Base-by-base conservation (phyloP, 2,888 invertebrate species). In the Tetanocera ferruginea region DNA sequence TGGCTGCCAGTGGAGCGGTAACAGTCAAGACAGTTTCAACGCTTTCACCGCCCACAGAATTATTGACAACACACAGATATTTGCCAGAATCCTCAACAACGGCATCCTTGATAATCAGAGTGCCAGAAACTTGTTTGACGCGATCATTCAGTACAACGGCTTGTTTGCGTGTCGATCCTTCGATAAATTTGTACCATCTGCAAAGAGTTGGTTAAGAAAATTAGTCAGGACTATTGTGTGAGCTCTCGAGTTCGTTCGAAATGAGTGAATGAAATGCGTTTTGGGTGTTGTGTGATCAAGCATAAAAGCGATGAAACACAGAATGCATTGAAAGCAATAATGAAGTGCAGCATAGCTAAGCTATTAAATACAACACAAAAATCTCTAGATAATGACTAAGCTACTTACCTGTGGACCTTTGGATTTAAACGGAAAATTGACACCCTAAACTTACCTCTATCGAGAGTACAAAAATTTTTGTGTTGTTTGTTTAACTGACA, bases 101-200 rank as follows among this genome's bases (percentile, higher is more conserved):
- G 17, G 97, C 97, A 87, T 97, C 96, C 82, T 95, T 94, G 83
- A 98, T 97, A 83, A 98, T 96, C 84, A 98, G 91, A 80, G 98
- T 98, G 78, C 98, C 98, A 80, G 97, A 97, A 19, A 97, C 96
- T 91, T 97, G 97, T 85, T 96, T 95, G 25, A 97, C 95, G 84
- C 97, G 93, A 80, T 97, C 97, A 88, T 96, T 95, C 82, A 97
- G 91, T 52, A 94, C 93, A n/a, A 97, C 96, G n/a, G 95, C 95
- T 88, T 96, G 95, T 88, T 96, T 96, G 76, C 96, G 92, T 4
- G 94, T 93, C 0, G 95, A 95, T 74, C 96, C 96, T 84, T 97
- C 97, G 85, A 96, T 94, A 90, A 97, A 97, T 89, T 97, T 97
- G 91, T 96, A 97, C 97, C 97, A 97, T 92, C 97, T 97, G 94